These are phyloP conservation scores for Ormyrus labotus DNA, from an alignment of 2,888 invertebrate genomes.

Conservation along the genomic window DNA sequence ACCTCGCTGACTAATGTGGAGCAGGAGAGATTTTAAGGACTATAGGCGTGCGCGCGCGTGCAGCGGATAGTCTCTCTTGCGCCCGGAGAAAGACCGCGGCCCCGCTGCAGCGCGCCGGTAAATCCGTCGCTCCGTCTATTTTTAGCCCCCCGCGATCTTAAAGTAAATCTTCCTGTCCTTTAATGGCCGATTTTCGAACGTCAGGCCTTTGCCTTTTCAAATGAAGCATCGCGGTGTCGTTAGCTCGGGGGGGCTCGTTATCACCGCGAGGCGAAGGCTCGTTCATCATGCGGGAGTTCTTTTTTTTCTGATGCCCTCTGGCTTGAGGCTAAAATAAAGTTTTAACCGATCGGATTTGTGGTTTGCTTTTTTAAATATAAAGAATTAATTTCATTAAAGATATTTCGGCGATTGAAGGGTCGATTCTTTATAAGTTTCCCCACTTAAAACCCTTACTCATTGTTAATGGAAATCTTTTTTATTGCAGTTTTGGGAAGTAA, in stretches of 20 bases:
- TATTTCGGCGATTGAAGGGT: no score
- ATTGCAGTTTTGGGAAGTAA: constrained; percentile 94
- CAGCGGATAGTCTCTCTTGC: neutral
- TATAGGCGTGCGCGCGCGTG: neutral
- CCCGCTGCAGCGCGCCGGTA: constrained; percentile 20
- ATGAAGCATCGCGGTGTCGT: neutral
- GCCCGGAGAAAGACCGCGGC: neutral
- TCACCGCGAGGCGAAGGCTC: no score
- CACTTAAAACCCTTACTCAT: no score
- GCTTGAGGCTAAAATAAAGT: no score
- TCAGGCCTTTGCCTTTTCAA: neutral
- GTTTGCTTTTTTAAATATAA: no score
- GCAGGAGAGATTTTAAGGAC: constrained; percentile 46
- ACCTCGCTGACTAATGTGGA: constrained; percentile 45
- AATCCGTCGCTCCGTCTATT: constrained; percentile 47
- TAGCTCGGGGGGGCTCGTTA: no score
- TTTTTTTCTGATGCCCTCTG: no score
- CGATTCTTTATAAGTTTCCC: no score
- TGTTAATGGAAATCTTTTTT: neutral
- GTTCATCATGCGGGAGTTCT: no score
- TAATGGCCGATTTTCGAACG: constrained; percentile 43
- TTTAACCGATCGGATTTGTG: no score
- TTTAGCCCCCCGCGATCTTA: constrained; percentile 31
- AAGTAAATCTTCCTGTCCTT: constrained; percentile 51
- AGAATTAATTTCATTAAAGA: no score